Evolutionary conservation across 2,797 vertebrate genomes (phyloP).

Genomic region (Eremophila alpestris): DNA sequence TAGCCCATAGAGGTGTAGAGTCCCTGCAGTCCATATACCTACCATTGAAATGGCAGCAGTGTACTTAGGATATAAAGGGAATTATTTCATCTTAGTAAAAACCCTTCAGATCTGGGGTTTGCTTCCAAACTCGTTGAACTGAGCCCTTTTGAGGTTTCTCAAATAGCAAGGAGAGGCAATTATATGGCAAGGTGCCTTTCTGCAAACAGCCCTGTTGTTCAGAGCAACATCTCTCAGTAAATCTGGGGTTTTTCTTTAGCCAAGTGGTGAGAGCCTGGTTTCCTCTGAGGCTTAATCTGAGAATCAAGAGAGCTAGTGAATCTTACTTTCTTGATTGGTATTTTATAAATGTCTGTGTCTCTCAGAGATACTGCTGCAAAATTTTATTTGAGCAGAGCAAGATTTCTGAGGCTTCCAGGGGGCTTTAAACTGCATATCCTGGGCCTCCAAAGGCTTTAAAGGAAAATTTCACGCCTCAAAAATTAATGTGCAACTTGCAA

Average conservation of each 20-base stretch:
- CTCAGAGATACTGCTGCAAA: slow-evolving; percentile 3
- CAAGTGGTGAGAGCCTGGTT: not conserved
- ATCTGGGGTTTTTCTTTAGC: not conserved
- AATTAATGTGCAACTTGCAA: not conserved
- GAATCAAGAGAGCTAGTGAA: slow-evolving; percentile 35
- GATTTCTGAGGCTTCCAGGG: slow-evolving; percentile 8
- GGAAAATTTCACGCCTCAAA: not conserved
- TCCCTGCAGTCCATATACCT: not conserved
- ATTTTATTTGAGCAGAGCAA: slow-evolving; percentile 8
- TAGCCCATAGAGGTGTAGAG: not conserved
- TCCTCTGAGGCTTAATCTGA: slow-evolving; percentile 12
- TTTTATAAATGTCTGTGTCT: not conserved
- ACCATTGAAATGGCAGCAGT: not conserved
- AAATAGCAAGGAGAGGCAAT: not conserved
- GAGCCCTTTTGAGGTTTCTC: not conserved
- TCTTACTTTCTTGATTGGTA: not conserved
- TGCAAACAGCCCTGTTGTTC: not conserved
- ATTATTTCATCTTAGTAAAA: not conserved
- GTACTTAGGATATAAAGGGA: not conserved
- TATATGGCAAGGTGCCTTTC: not conserved
- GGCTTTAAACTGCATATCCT: not conserved
- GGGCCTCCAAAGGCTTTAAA: slow-evolving; percentile 5
- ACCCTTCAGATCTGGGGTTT: not conserved
- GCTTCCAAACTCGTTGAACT: not conserved
- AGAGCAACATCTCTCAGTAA: not conserved